These are phyloP conservation scores for Nasalis larvatus DNA, from an alignment of 2,113 vertebrate genomes.

Conservation along the genomic window DNA sequence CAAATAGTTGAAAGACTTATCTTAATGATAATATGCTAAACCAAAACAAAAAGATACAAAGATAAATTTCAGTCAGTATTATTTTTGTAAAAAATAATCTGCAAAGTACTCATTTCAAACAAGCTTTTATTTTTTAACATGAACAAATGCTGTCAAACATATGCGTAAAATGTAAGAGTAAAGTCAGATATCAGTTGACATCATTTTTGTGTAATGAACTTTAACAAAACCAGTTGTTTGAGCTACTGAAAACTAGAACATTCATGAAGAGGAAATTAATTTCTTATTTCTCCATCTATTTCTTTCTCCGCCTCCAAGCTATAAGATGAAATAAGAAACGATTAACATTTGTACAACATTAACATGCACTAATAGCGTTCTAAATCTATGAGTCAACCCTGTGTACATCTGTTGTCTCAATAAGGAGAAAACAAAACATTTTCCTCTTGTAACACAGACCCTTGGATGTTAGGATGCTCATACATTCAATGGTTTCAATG, in stretches of 20 bases:
- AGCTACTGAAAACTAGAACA: background rate
- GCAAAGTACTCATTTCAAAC: background rate
- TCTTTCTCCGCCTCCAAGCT: background rate
- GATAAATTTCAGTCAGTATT: background rate
- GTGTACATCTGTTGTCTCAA: background rate
- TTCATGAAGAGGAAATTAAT: background rate
- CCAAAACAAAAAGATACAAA: slow-evolving; percentile 1
- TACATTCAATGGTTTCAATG: background rate
- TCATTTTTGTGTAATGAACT: background rate
- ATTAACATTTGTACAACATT: background rate
- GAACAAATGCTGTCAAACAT: background rate
- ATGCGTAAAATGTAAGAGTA: background rate
- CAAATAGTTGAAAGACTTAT: background rate
- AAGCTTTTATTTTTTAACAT: slow-evolving; percentile 41
- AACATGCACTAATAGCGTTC: background rate
- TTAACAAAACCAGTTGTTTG: background rate
- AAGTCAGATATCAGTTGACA: background rate
- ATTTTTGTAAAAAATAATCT: background rate
- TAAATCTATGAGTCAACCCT: background rate
- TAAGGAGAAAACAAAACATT: background rate
- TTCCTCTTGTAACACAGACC: background rate
- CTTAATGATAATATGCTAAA: background rate
- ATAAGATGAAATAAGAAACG: slow-evolving; percentile 12
- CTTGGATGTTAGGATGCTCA: background rate
- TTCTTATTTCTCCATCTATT: background rate